A percentile compares a stretch with the other conserved stretches of the same genome.
Conservation (phyloP, 2,113 vertebrate species). For the Mohoua ochrocephala region DNA sequence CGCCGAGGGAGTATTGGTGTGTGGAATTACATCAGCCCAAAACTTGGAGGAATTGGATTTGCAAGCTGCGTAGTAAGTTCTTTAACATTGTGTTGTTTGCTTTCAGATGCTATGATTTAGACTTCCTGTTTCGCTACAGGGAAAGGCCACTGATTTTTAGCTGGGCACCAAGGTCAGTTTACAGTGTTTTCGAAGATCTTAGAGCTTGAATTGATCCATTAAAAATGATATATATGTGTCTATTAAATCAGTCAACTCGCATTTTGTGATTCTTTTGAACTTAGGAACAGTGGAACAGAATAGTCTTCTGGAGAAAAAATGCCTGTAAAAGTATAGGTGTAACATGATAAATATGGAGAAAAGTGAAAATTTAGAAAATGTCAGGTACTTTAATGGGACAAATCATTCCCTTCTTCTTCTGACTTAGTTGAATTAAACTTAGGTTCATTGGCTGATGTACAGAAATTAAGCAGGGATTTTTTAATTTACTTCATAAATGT, state of each 20-base stretch:
- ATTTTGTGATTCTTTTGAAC: neutral
- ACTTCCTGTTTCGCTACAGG: neutral
- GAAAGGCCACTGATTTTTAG: neutral
- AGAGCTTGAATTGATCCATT: neutral
- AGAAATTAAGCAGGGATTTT: neutral
- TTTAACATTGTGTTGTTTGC: neutral
- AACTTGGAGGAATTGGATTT: slow-evolving; percentile 93
- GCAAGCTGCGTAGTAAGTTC: slow-evolving; percentile 92
- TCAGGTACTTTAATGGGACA: neutral
- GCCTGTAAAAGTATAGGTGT: neutral
- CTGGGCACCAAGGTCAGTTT: neutral
- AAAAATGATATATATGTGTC: neutral
- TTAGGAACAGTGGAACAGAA: neutral
- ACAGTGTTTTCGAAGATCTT: neutral
- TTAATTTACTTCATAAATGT: neutral
- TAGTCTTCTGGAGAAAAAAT: neutral
- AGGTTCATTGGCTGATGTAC: neutral
- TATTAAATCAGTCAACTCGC: neutral
- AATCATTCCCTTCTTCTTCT: neutral
- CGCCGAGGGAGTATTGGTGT: slow-evolving; percentile 95
- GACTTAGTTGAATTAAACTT: neutral
- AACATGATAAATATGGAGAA: neutral
- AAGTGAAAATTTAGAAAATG: neutral
- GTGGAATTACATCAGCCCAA: slow-evolving; percentile 98
- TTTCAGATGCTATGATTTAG: neutral